These are phyloP conservation scores for Baccha elongata DNA, from an alignment of 2,888 invertebrate genomes.

Conservation along the genomic window DNA sequence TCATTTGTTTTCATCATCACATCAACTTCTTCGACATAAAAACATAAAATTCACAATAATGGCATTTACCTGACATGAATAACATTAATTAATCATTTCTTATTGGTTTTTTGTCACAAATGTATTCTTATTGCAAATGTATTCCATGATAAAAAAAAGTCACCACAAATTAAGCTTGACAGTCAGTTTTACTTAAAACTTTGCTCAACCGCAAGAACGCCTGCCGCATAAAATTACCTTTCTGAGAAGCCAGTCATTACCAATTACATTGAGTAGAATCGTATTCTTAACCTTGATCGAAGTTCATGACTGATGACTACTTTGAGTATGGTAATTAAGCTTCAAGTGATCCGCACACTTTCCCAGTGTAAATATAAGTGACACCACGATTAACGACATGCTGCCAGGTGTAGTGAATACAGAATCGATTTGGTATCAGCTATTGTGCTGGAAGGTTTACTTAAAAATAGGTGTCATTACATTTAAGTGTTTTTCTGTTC, in stretches of 20 bases:
- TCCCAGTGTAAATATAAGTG: constrained; percentile 2
- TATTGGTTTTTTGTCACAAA: background rate
- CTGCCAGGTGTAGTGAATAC: constrained; percentile 15
- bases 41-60: too few relatives aligned
- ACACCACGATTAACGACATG: constrained; percentile 6
- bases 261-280: constrained; percentile 37
- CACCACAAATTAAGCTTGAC: background rate
- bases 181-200: background rate
- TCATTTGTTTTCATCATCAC: too few relatives aligned
- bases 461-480: constrained; percentile 19
- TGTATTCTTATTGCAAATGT: background rate
- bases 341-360: constrained; percentile 12
- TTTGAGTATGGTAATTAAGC: constrained; percentile 40
- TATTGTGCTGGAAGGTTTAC: constrained; percentile 11
- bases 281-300: constrained; percentile 62
- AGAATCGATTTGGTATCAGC: background rate
- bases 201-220: background rate
- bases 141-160: background rate
- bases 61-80: background rate
- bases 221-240: background rate
- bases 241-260: background rate
- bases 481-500: background rate
- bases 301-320: constrained; percentile 42
- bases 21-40: background rate
- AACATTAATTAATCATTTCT: background rate